Evolutionary conservation across 1,140 invertebrate species (phyloP).

Genomic region (Octopus bimaculoides): DNA sequence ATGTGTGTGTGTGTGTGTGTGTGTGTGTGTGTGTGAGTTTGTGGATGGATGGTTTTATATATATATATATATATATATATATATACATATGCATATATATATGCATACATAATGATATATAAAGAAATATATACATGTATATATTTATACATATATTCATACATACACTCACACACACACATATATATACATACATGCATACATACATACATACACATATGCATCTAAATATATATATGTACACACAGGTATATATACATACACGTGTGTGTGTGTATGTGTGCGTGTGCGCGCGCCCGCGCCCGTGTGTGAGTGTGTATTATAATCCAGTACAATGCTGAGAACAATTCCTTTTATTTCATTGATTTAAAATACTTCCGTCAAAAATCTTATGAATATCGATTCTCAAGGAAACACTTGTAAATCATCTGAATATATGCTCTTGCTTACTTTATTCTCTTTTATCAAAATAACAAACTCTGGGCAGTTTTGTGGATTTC

Average conservation of each 20-base stretch:
- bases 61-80: constrained; percentile 4
- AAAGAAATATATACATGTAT: neutral
- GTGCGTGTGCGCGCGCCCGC: neutral
- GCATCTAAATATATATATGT: constrained; percentile 8
- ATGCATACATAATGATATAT: neutral
- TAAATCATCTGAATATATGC: too few species aligned
- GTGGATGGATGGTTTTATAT: too few species aligned
- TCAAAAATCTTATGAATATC: too few species aligned
- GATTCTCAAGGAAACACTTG: too few species aligned
- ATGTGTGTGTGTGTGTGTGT: too few species aligned
- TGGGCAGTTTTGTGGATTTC: too few species aligned
- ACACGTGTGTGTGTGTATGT: neutral
- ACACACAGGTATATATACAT: neutral
- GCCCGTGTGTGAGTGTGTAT: constrained; percentile 1
- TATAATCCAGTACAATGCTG: too few species aligned
- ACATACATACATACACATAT: neutral
- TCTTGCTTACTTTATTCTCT: too few species aligned
- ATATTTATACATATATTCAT: neutral
- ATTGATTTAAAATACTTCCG: too few species aligned
- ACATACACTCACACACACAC: neutral
- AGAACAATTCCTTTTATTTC: too few species aligned
- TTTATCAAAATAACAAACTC: too few species aligned
- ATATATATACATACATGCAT: constrained; percentile 10
- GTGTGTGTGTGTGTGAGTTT: too few species aligned
- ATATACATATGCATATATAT: neutral